Evolutionary conservation across 2,113 vertebrate genomes (phyloP).

Genomic region (Otocyon megalotis): DNA sequence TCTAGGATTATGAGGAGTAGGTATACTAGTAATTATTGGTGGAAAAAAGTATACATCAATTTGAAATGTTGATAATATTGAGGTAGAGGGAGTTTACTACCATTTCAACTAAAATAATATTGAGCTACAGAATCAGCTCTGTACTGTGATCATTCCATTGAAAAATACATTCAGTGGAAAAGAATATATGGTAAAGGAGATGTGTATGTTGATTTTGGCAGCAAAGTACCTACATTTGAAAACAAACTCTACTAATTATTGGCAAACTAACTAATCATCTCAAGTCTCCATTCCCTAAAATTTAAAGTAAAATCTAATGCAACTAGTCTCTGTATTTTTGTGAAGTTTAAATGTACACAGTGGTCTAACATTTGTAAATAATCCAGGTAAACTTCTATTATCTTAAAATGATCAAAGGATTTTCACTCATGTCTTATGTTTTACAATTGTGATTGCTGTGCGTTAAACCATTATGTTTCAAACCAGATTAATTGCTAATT

Average conservation of each 20-base stretch:
- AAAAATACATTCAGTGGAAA: background rate
- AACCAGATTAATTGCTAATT: background rate
- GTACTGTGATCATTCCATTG: background rate
- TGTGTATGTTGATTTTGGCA: background rate
- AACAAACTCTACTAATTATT: background rate
- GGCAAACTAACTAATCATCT: background rate
- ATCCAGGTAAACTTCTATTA: background rate
- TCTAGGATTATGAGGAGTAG: background rate
- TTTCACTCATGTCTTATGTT: background rate
- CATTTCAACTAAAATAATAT: background rate
- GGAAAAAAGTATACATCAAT: background rate
- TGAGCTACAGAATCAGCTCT: background rate
- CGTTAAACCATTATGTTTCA: background rate
- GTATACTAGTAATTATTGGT: background rate
- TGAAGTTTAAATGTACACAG: background rate
- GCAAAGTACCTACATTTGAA: background rate
- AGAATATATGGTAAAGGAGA: background rate
- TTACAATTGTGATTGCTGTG: background rate
- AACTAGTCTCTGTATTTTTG: background rate
- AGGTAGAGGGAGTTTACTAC: background rate
- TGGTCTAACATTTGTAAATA: background rate
- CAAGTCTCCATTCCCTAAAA: background rate
- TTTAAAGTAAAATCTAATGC: background rate
- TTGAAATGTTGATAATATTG: slow-evolving; percentile 17
- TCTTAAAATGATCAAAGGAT: background rate